Evolutionary conservation across 2,888 invertebrate genomes (phyloP).

Genomic region (Ernsta delagoae): DNA sequence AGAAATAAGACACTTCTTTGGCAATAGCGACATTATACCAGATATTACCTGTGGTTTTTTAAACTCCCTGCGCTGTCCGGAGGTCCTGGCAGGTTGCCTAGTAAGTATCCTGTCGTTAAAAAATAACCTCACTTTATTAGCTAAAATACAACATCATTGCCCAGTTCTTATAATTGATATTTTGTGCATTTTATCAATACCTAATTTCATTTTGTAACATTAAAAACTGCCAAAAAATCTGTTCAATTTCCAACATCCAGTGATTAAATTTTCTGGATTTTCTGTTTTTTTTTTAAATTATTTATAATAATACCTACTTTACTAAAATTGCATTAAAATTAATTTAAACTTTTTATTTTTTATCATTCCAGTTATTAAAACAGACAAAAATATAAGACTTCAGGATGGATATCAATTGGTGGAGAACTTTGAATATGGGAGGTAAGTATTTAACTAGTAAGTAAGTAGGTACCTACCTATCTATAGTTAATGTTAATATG

Average conservation of each 20-base stretch:
- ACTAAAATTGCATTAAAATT: too few species aligned
- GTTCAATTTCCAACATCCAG: too few species aligned
- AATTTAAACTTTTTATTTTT: too few species aligned
- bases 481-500: not conserved
- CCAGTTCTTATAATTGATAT: not conserved
- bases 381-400: not conserved
- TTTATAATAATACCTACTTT: too few species aligned
- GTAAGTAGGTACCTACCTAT: not conserved
- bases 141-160: not conserved
- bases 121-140: not conserved
- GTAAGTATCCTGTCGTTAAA: not conserved
- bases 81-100: not conserved
- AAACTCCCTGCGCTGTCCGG: not conserved
- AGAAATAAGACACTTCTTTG: conserved; percentile 46
- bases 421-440: conserved; percentile 61
- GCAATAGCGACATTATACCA: not conserved
- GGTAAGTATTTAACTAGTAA: conserved; percentile 50
- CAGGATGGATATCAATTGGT: conserved; percentile 61
- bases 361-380: conserved; percentile 14
- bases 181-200: not conserved
- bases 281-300: too few species aligned
- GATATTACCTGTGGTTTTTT: not conserved
- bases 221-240: too few species aligned
- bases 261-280: too few species aligned
- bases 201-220: too few species aligned